phyloP scores from a whole-genome alignment of 2,113 vertebrate species.

The Meriones unguiculatus region DNA sequence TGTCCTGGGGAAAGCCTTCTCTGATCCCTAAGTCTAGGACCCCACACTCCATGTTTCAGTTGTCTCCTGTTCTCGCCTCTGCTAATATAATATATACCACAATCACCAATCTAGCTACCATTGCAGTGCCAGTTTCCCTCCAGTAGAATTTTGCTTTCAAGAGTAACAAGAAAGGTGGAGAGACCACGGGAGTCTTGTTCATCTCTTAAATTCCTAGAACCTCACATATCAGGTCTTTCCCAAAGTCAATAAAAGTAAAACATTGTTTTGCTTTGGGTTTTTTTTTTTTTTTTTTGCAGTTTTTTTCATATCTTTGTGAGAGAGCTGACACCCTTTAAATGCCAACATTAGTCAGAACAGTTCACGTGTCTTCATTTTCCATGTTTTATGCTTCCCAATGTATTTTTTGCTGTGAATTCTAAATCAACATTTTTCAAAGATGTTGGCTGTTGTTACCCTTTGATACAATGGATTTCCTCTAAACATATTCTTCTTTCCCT shows the following conservation, averaged over 20 bases:
- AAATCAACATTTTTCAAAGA: conserved; percentile 14
- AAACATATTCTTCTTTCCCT: conserved; percentile 17
- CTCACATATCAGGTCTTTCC: not conserved
- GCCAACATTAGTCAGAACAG: not conserved
- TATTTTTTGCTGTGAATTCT: conserved; percentile 40
- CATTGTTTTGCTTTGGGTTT: not conserved
- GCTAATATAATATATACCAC: not conserved
- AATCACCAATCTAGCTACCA: not conserved
- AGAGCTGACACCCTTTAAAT: not conserved
- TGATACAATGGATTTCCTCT: not conserved
- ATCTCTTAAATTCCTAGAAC: not conserved
- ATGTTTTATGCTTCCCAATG: not conserved
- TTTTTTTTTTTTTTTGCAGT: not conserved
- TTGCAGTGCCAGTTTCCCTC: no score
- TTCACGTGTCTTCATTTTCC: not conserved
- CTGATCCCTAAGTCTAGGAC: not conserved
- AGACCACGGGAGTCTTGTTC: not conserved
- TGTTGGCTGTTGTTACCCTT: not conserved
- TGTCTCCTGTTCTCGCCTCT: not conserved
- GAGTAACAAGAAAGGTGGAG: not conserved
- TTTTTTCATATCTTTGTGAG: not conserved
- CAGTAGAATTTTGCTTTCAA: not conserved
- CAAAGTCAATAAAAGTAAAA: not conserved
- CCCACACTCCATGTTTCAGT: not conserved
- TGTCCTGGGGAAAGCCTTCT: not conserved